These are phyloP conservation scores for Lepetodrilus schrolli DNA, from an alignment of 2,888 invertebrate genomes.

Conservation along the genomic window DNA sequence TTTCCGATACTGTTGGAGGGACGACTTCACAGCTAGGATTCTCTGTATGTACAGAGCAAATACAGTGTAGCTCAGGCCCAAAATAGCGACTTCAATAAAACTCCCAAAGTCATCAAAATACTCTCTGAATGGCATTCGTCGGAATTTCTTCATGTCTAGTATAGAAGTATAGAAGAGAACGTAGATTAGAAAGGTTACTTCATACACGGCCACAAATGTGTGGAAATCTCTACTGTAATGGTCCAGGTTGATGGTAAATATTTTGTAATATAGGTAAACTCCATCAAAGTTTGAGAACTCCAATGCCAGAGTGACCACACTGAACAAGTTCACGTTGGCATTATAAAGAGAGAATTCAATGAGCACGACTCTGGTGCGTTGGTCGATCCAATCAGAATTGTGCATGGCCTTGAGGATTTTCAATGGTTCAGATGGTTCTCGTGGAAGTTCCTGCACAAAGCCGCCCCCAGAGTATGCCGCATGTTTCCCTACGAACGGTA, in stretches of 20 bases:
- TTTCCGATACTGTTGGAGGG: constrained; percentile 42
- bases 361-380: constrained; percentile 51
- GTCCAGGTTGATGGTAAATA: constrained; percentile 52
- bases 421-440: not conserved
- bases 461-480: constrained; percentile 61
- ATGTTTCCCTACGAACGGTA: constrained; percentile 48
- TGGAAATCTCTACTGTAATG: constrained; percentile 49
- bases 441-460: constrained; percentile 46
- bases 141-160: constrained; percentile 48
- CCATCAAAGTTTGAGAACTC: constrained; percentile 52
- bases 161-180: constrained; percentile 45
- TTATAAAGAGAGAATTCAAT: constrained; percentile 58
- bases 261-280: constrained; percentile 48
- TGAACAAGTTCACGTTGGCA: constrained; percentile 55
- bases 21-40: constrained; percentile 40
- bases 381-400: constrained; percentile 54
- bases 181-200: constrained; percentile 48
- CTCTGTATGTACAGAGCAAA: constrained; percentile 54
- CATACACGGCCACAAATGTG: constrained; percentile 46
- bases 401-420: constrained; percentile 35
- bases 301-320: constrained; percentile 52
- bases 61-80: constrained; percentile 45
- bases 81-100: constrained; percentile 50
- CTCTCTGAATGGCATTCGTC: constrained; percentile 35
- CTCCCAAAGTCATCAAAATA: constrained; percentile 56